Conservation (phyloP, 2,797 vertebrate species). For the Poliocrania exsul region DNA sequence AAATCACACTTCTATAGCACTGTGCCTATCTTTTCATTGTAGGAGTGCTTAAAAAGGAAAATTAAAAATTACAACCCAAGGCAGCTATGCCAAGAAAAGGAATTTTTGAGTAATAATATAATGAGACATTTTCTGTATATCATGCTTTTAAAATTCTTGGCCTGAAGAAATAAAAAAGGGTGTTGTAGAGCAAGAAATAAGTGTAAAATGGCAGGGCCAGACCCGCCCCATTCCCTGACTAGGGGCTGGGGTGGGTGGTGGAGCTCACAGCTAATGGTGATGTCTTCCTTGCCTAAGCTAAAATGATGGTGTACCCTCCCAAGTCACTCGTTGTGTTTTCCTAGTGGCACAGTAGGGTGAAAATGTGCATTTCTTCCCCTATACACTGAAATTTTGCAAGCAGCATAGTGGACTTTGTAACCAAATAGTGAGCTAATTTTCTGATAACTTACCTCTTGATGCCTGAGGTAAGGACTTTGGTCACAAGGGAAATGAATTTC, state of each 20-base stretch:
- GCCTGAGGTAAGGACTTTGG: constrained; percentile 28
- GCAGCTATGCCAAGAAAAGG: background rate
- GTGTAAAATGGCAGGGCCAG: background rate
- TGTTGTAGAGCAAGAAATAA: background rate
- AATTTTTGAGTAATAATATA: background rate
- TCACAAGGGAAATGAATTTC: constrained; percentile 35
- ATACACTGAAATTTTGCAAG: background rate
- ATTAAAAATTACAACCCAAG: constrained; percentile 19
- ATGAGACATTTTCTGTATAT: background rate
- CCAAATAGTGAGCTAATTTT: background rate
- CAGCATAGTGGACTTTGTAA: background rate
- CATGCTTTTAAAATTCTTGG: background rate
- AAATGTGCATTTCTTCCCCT: fast-evolving
- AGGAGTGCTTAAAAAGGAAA: constrained; percentile 9
- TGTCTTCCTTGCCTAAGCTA: background rate
- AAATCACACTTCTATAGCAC: background rate
- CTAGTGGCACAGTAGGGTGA: background rate
- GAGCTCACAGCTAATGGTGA: background rate
- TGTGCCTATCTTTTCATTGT: background rate
- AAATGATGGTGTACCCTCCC: background rate
- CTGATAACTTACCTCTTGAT: constrained; percentile 16
- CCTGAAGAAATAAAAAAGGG: background rate
- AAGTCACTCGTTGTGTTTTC: fast-evolving
- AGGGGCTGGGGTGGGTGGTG: background rate
- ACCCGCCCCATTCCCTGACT: fast-evolving